phyloP scores from a whole-genome alignment of 2,797 vertebrate genomes.

The Heliangelus exortis region DNA sequence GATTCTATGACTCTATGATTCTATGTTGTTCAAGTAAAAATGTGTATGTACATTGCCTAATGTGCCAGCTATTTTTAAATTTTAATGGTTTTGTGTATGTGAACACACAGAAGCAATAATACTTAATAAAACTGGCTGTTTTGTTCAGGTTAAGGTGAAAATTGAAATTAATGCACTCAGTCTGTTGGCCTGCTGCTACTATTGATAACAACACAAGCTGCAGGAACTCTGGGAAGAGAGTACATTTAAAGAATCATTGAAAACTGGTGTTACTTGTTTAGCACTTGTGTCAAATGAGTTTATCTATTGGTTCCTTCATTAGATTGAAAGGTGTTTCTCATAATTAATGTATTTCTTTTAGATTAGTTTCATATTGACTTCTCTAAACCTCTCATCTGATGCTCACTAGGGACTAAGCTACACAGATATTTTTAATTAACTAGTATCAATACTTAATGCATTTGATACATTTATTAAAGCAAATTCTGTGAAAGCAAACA shows the following conservation, averaged over 20 bases:
- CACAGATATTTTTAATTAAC: neutral
- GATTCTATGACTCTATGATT: too few relatives aligned
- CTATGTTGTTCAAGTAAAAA: neutral
- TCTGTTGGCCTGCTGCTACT: neutral
- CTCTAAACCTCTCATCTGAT: neutral
- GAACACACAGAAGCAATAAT: neutral
- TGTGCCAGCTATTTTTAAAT: neutral
- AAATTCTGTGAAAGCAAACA: neutral
- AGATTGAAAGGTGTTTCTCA: neutral
- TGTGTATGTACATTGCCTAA: neutral
- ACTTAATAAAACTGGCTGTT: neutral
- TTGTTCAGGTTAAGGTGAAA: neutral
- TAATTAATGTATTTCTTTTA: neutral
- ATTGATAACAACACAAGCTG: neutral
- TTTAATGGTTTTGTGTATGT: neutral
- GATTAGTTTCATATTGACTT: slow-evolving; percentile 23
- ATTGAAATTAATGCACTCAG: neutral
- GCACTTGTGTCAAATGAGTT: neutral
- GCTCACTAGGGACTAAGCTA: neutral
- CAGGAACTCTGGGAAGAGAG: neutral
- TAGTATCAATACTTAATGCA: slow-evolving; percentile 41
- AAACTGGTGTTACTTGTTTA: neutral
- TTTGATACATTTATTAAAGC: slow-evolving; percentile 31
- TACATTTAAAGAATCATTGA: neutral
- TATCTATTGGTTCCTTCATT: neutral